Evolutionary conservation across 2,888 invertebrate genomes (phyloP).

Genomic region (Argyresthia albistria): DNA sequence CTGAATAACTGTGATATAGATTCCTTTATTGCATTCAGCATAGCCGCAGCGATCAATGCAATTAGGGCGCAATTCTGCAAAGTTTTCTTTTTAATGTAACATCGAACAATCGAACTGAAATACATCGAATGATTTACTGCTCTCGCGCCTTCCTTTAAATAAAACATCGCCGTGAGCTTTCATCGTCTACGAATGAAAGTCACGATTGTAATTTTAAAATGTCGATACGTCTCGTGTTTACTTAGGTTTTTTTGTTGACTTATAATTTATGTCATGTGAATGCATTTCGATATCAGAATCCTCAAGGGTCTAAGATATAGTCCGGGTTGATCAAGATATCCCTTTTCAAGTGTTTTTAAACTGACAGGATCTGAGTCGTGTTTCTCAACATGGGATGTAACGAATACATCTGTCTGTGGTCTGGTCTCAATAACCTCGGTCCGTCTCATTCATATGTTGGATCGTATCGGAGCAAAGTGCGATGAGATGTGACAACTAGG

Average conservation of each 20-base stretch:
- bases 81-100: conserved; percentile 45
- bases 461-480: conserved; percentile 10
- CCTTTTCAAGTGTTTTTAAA: conserved; percentile 1
- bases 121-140: conserved; percentile 55
- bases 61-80: conserved; percentile 49
- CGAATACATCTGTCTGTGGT: conserved; percentile 41
- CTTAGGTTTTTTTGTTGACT: conserved; percentile 12
- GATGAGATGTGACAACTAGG: conserved; percentile 21
- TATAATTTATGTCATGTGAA: conserved; percentile 2
- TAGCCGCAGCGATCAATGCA: conserved; percentile 27
- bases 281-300: background rate
- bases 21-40: too few species aligned
- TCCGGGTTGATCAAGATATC: conserved; percentile 1
- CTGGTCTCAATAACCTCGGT: conserved; percentile 27
- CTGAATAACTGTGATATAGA: background rate
- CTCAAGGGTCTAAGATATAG: background rate
- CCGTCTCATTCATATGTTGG: conserved; percentile 35
- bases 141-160: conserved; percentile 62
- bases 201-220: conserved; percentile 68
- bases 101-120: conserved; percentile 53
- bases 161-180: conserved; percentile 66
- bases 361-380: conserved; percentile 13
- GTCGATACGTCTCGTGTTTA: conserved; percentile 47
- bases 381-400: conserved; percentile 36
- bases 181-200: conserved; percentile 59